Base-by-base conservation (phyloP, 2,797 vertebrate species). In the Champsocephalus esox region DNA sequence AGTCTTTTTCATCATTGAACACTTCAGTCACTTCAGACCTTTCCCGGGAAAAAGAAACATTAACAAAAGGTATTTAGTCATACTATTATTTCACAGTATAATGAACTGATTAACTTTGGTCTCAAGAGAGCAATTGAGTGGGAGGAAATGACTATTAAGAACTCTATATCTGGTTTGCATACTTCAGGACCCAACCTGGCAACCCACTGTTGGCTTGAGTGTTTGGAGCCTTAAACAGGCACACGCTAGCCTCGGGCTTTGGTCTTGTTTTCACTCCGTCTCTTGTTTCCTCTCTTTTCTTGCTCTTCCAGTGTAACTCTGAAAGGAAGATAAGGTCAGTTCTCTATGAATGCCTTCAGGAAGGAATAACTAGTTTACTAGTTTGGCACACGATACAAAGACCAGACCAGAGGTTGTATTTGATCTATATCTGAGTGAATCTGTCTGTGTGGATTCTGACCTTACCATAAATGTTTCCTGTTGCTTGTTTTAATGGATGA, bases 371-470 rank as follows among this genome's bases (percentile, higher is more conserved):
- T 74, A 52, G 50, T 46, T 54, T 44, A 75, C 7, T 81, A 54
- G 52, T 60, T 64, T 55, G 50, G 41, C 62, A 17, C 11, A 63
- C 11, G 34, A 5, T 46, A 38, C 21, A 38, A 28, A 21, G 32
- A 70, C 68, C 51, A 44, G 65, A 72, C 71, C 3, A 62, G 56
- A 66, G 17, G 21, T 9, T 61, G 45, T 49, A 12, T 80, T 57
- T 57, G 50, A 84, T 77, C 43, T 63, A 34, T 54, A 70, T 72
- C 76, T 76, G 6, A 34, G 13, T 45, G 5, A 28, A 67, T 70
- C 49, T 56, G 19, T 38, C 28, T 52, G 28, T 51, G 45, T 64
- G 41, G 50, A 51, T 21, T 75, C 5, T 49, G 17, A 58, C 21
- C 17, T 57, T 45, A 82, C 59, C 64, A 17, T 3, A 16, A 62